A percentile compares a stretch with the other conserved stretches of the same genome.
Evolutionary conservation across 2,113 vertebrate species (phyloP).

Genomic region (Rostratula benghalensis): DNA sequence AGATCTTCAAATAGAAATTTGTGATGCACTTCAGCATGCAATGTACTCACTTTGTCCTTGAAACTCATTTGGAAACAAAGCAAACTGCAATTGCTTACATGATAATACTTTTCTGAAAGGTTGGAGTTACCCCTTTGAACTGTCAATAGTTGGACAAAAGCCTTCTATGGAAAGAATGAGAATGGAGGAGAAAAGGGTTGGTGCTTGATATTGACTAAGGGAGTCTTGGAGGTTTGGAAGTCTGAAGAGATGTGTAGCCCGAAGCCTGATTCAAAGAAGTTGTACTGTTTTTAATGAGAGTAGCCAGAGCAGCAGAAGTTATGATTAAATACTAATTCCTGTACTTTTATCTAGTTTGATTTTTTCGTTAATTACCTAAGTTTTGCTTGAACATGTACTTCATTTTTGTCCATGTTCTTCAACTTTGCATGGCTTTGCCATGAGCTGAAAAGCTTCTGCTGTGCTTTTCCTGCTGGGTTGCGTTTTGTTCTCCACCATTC

Average conservation of each 20-base stretch:
- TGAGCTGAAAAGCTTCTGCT: background rate
- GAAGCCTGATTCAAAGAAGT: background rate
- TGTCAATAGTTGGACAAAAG: background rate
- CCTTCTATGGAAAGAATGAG: background rate
- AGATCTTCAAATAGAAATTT: conserved; percentile 27
- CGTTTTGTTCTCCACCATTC: background rate
- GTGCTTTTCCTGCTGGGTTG: background rate
- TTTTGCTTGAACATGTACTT: background rate
- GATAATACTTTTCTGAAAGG: background rate
- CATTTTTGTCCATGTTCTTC: background rate
- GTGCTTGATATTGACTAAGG: background rate
- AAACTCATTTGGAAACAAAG: conserved; percentile 27
- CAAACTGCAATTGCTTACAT: background rate
- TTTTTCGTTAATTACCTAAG: background rate
- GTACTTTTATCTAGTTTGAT: background rate
- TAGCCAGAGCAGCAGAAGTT: background rate
- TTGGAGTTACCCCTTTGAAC: background rate
- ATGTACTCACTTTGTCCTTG: conserved; percentile 16
- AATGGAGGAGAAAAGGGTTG: background rate
- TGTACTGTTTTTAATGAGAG: background rate
- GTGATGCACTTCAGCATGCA: background rate
- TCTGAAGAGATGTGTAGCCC: background rate
- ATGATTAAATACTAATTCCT: background rate
- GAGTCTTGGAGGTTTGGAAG: background rate
- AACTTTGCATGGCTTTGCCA: background rate